Evolutionary conservation across 1,140 invertebrate genomes (phyloP).

Genomic region (Drosophila trapezifrons): DNA sequence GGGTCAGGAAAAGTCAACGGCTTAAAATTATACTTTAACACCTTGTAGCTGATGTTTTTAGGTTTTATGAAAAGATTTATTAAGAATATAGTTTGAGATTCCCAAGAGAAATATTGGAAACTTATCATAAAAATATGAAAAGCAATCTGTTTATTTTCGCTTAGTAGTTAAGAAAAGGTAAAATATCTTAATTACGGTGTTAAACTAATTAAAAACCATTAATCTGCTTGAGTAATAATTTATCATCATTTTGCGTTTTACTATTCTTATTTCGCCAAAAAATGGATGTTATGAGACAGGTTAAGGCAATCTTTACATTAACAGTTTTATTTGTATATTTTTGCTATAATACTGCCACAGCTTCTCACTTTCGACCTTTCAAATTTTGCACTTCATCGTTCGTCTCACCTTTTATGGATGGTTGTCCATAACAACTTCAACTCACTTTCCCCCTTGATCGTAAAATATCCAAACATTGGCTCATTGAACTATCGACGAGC

Average conservation of each 20-base stretch:
- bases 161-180: too few relatives aligned
- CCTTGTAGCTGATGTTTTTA: too few relatives aligned
- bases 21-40: neutral
- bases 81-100: too few relatives aligned
- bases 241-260: neutral
- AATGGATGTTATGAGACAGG: neutral
- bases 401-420: slow-evolving; percentile 49
- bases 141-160: too few relatives aligned
- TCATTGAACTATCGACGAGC: slow-evolving; percentile 78
- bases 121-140: too few relatives aligned
- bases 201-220: too few relatives aligned
- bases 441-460: slow-evolving; percentile 51
- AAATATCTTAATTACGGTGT: too few relatives aligned
- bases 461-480: slow-evolving; percentile 67
- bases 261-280: too few relatives aligned
- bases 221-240: neutral
- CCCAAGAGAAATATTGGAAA: too few relatives aligned
- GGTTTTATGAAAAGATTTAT: neutral
- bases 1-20: slow-evolving; percentile 6
- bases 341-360: slow-evolving; percentile 2
- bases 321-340: slow-evolving; percentile 1
- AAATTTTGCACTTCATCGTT: slow-evolving; percentile 57
- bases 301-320: slow-evolving; percentile 7
- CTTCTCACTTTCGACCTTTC: slow-evolving; percentile 71
- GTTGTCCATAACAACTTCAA: slow-evolving; percentile 39